phyloP scores from a whole-genome alignment of 2,113 vertebrate genomes.

The Pyxicephalus adspersus region DNA sequence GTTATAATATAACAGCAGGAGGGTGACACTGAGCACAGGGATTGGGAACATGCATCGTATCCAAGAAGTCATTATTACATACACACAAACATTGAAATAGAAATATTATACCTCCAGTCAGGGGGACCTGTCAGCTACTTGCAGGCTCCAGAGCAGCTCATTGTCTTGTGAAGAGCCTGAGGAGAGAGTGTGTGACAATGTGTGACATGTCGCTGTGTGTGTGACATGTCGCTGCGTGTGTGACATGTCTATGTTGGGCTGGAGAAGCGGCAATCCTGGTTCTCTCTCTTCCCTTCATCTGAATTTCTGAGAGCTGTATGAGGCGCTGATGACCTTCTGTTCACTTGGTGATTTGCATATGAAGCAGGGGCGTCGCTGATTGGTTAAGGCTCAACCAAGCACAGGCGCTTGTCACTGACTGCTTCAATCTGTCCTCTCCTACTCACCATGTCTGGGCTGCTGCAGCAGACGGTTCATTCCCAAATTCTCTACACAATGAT shows the following conservation, averaged over 20 bases:
- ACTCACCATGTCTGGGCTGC: neutral
- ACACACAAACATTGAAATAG: neutral
- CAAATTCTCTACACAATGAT: neutral
- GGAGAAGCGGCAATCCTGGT: neutral
- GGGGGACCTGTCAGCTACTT: neutral
- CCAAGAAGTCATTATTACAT: conserved; percentile 27
- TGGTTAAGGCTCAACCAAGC: conserved; percentile 20
- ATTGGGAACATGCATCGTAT: conserved; percentile 22
- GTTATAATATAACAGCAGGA: conserved; percentile 35
- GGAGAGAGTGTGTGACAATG: neutral
- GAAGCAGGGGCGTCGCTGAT: neutral
- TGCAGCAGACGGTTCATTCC: neutral
- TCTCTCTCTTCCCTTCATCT: conserved; percentile 23
- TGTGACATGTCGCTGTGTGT: no score
- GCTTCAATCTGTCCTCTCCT: conserved; percentile 23
- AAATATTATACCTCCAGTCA: conserved; percentile 10
- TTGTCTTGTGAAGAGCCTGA: neutral
- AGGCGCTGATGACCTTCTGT: conserved; percentile 33
- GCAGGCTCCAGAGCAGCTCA: neutral
- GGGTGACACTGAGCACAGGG: conserved; percentile 18
- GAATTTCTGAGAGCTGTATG: conserved; percentile 27
- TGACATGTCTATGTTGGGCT: neutral
- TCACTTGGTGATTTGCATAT: conserved; percentile 35
- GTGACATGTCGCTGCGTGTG: conserved; percentile 23
- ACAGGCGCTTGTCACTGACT: conserved; percentile 28